Conservation (phyloP, 2,888 invertebrate genomes). For the Philonicus albiceps region DNA sequence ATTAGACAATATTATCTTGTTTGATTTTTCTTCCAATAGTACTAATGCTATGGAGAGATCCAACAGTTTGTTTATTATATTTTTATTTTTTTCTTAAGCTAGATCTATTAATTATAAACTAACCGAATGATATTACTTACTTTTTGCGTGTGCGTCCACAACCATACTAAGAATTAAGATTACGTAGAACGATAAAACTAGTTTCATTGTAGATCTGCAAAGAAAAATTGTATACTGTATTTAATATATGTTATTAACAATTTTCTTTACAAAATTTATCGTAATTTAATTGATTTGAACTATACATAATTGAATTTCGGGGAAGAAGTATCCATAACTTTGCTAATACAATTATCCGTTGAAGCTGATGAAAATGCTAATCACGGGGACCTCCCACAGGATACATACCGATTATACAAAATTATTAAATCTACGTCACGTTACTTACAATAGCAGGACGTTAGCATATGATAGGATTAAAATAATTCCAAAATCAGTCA, state of each 20-base stretch:
- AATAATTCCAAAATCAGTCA: slow-evolving; percentile 1
- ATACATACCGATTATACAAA: not conserved
- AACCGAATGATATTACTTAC: slow-evolving; percentile 54
- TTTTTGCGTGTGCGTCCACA: slow-evolving; percentile 61
- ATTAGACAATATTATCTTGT: no score
- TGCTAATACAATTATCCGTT: not conserved
- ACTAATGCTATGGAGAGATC: no score
- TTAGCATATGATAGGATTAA: not conserved
- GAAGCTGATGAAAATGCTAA: slow-evolving; percentile 6
- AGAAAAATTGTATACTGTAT: not conserved
- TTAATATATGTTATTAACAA: not conserved
- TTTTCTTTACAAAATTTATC: not conserved
- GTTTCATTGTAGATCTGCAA: slow-evolving; percentile 56
- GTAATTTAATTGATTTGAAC: not conserved
- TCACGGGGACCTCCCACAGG: not conserved
- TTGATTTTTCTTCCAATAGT: no score
- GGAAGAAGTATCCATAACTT: not conserved
- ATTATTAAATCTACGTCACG: slow-evolving; percentile 20
- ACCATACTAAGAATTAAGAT: slow-evolving; percentile 60
- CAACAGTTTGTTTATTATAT: no score
- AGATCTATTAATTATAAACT: not conserved
- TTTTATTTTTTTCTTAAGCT: no score
- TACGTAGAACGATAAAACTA: slow-evolving; percentile 59
- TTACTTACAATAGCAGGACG: slow-evolving; percentile 15
- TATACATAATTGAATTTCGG: not conserved